Evolutionary conservation across 2,797 vertebrate genomes (phyloP).

Genomic region (Buphagus erythrorhynchus): DNA sequence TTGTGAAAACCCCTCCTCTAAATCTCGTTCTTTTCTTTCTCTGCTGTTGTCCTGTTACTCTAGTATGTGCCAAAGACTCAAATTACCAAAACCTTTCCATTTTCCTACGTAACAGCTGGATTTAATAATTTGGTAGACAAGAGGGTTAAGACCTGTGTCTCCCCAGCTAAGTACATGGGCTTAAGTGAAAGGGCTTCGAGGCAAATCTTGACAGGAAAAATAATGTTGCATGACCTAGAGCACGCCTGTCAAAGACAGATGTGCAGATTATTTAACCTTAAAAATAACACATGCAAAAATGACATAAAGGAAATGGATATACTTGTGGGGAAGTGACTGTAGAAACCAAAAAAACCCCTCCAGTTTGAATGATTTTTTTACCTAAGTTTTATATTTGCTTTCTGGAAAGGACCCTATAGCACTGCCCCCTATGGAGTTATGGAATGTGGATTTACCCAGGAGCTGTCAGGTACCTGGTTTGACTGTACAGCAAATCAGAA

Average conservation of each 20-base stretch:
- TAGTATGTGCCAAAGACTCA: neutral
- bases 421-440: neutral
- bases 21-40: neutral
- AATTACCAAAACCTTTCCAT: neutral
- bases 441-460: neutral
- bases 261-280: neutral
- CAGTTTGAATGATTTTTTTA: neutral
- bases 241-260: neutral
- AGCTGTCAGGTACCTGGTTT: neutral
- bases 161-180: neutral
- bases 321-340: neutral
- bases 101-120: neutral
- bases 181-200: neutral
- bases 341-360: neutral
- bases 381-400: neutral
- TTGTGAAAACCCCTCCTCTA: neutral
- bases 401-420: neutral
- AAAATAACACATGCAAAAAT: neutral
- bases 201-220: neutral
- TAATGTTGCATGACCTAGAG: neutral
- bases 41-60: neutral
- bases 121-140: neutral
- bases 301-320: neutral
- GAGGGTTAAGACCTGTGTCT: neutral
- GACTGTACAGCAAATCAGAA: neutral